Percentiles rank a stretch among this genome's conserved stretches.
Conservation (phyloP, 2,113 vertebrate genomes). For the Mustelus asterias region DNA sequence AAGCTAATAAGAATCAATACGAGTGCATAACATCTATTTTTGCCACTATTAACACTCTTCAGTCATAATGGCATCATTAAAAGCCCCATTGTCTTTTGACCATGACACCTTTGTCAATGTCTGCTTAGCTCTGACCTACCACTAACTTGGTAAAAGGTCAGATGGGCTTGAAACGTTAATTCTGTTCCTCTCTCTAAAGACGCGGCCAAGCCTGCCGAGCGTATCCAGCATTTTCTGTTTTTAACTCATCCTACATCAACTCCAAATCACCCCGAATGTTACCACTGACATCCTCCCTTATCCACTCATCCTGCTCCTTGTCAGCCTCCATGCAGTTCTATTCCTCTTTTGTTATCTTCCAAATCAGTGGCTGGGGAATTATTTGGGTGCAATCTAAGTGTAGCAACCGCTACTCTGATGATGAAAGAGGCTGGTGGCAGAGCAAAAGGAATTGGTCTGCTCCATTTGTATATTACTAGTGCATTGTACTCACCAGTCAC, state of each 20-base stretch:
- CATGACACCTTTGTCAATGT: no score
- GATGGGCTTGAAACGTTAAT: no score
- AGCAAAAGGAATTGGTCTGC: neutral
- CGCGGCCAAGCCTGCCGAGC: no score
- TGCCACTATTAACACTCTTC: no score
- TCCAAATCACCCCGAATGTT: neutral
- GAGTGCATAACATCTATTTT: no score
- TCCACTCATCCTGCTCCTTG: neutral
- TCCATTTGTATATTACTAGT: neutral
- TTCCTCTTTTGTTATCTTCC: neutral
- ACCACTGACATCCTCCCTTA: neutral
- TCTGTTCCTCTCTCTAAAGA: no score
- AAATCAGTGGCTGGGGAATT: neutral
- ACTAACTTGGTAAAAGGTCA: no score
- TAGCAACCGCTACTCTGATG: neutral
- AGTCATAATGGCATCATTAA: no score
- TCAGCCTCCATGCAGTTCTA: neutral
- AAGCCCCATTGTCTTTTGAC: no score
- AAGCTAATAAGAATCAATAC: no score
- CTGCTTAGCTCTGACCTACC: no score
- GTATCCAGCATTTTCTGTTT: neutral
- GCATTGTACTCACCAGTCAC: neutral
- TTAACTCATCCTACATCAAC: neutral
- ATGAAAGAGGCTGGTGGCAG: neutral
- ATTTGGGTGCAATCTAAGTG: neutral